A percentile compares a stretch with the other conserved stretches of the same genome.
Evolutionary conservation across 2,797 vertebrate genomes (phyloP).

Genomic region (Helicolenus hilgendorfi): DNA sequence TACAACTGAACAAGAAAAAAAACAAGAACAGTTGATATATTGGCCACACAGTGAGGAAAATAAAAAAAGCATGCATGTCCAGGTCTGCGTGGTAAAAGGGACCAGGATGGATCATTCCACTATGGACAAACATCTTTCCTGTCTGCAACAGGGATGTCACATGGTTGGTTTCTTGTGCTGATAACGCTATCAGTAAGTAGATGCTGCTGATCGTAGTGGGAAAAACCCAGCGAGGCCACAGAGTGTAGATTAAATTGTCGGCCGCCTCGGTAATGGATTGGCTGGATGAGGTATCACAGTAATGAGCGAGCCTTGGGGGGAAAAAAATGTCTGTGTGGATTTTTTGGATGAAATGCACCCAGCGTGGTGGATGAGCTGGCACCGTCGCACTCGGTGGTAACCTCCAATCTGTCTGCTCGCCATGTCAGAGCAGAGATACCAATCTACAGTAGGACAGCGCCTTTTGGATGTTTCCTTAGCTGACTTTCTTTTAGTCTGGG

Average conservation of each 20-base stretch:
- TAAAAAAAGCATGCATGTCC: neutral
- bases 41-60: neutral
- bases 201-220: conserved; percentile 30
- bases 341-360: conserved; percentile 46
- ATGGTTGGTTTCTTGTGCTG: conserved; percentile 22
- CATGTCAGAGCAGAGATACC: conserved; percentile 23
- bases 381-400: conserved; percentile 22
- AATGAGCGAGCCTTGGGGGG: conserved; percentile 43
- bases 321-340: conserved; percentile 40
- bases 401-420: conserved; percentile 38
- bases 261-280: conserved; percentile 52
- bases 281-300: conserved; percentile 48
- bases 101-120: neutral
- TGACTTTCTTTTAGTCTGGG: conserved; percentile 15
- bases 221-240: neutral
- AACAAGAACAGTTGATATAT: neutral
- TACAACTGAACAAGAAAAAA: neutral
- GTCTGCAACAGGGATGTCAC: conserved; percentile 35
- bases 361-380: conserved; percentile 43
- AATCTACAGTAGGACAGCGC: conserved; percentile 6
- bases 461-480: conserved; percentile 17
- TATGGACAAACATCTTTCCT: conserved; percentile 9
- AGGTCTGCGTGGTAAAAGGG: neutral
- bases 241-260: conserved; percentile 49
- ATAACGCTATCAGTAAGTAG: conserved; percentile 28